Evolutionary conservation across 2,113 vertebrate species (phyloP).

Genomic region (Fulica atra): DNA sequence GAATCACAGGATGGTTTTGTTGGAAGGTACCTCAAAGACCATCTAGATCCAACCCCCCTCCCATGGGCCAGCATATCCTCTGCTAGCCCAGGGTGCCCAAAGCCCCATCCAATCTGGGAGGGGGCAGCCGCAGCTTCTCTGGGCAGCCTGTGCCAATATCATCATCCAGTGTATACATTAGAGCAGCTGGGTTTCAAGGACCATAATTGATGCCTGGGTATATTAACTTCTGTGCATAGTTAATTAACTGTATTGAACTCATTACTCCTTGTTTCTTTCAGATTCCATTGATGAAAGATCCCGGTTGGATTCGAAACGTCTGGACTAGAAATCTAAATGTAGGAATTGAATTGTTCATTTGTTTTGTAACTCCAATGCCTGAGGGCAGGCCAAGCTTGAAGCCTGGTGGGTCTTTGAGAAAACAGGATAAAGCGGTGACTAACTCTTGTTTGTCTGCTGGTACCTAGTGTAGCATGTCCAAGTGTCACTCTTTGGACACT

Average conservation of each 20-base stretch:
- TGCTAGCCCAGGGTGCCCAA: too few species aligned
- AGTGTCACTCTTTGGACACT: not conserved
- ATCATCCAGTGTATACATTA: not conserved
- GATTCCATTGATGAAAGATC: constrained; percentile 80
- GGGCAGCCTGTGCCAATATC: too few species aligned
- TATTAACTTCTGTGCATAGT: not conserved
- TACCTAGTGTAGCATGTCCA: not conserved
- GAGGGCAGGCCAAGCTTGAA: not conserved
- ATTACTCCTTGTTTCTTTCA: constrained; percentile 50
- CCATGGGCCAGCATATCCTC: too few species aligned
- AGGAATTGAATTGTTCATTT: not conserved
- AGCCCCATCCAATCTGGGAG: too few species aligned
- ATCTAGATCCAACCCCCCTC: too few species aligned
- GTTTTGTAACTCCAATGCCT: not conserved
- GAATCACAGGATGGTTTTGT: too few species aligned
- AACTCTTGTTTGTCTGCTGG: not conserved
- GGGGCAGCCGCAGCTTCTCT: too few species aligned
- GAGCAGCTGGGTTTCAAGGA: not conserved
- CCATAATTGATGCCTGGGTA: not conserved
- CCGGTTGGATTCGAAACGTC: constrained; percentile 77
- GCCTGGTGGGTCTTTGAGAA: not conserved
- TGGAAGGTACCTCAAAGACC: too few species aligned
- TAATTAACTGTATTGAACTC: not conserved
- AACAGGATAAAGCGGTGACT: not conserved
- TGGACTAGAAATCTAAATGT: constrained; percentile 79